Percentiles rank a stretch among this genome's conserved stretches.
phyloP scores from a whole-genome alignment of 2,888 invertebrate genomes.

The Trissoscelio sp. region DNA sequence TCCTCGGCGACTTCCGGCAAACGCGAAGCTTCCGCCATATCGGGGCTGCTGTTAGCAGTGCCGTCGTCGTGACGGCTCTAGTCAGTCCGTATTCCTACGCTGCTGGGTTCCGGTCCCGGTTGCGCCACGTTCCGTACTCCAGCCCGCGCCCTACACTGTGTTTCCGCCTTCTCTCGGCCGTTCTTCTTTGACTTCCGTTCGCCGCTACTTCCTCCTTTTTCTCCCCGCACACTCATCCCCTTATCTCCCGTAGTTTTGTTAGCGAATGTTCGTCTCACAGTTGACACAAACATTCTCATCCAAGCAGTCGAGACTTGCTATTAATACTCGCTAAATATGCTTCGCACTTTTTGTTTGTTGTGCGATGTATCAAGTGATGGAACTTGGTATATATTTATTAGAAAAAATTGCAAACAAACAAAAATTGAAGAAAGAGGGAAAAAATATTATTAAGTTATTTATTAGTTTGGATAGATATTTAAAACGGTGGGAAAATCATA shows the following conservation, averaged over 20 bases:
- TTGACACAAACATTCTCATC: slow-evolving; percentile 48
- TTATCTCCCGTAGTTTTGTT: slow-evolving; percentile 61
- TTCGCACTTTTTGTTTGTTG: slow-evolving; percentile 13
- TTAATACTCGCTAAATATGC: slow-evolving; percentile 30
- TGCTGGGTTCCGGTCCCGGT: slow-evolving; percentile 80
- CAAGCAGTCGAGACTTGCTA: slow-evolving; percentile 8
- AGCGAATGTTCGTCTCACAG: slow-evolving; percentile 7
- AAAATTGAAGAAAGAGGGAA: too few relatives aligned
- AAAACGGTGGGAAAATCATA: too few relatives aligned
- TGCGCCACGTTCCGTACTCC: slow-evolving; percentile 69
- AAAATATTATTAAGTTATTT: too few relatives aligned
- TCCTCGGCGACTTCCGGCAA: slow-evolving; percentile 83
- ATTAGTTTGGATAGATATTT: too few relatives aligned
- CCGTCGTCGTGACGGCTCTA: slow-evolving; percentile 73
- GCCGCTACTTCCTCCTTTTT: slow-evolving; percentile 69
- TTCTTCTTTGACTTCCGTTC: slow-evolving; percentile 74
- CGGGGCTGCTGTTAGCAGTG: slow-evolving; percentile 73
- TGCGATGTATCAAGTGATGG: too few relatives aligned
- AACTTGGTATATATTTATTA: too few relatives aligned
- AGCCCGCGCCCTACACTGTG: slow-evolving; percentile 50
- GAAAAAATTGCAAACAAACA: too few relatives aligned
- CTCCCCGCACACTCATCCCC: slow-evolving; percentile 41
- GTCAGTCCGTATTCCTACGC: slow-evolving; percentile 76
- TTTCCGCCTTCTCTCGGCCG: slow-evolving; percentile 72
- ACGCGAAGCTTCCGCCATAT: slow-evolving; percentile 82